Evolutionary conservation across 1,140 invertebrate genomes (phyloP), one percentile per base, ranked within the genome.

Genomic region (Callitettix versicolor): DNA sequence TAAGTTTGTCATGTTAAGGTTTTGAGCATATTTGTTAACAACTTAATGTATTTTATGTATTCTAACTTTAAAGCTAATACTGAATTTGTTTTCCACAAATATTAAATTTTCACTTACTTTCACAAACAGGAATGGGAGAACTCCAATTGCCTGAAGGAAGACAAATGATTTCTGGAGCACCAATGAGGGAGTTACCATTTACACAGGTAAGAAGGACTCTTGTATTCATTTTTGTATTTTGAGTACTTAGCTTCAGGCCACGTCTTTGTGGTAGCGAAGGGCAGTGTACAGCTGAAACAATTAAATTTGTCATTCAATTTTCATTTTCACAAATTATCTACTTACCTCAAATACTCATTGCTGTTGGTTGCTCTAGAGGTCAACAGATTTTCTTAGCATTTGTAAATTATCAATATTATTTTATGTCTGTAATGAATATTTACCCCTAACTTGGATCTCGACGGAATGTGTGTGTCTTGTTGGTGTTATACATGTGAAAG

Each of bases 101-200:
- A n/a, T n/a, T n/a, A 4, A 4, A 30, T 4, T 30, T 30, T 30
- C 9, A 30, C 72, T 73, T 70, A 85, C 85, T 88, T 72, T 88
- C 84, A 68, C 88, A 92, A 44, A 83, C 77, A 11, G 88, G 88
- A 57, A 86, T 71, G 3, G 82, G 81, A 2, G 81, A 77, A 62
- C 83, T 88, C 88, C 88, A 92, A 65, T 87, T 88, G 17, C 86
- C 87, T 48, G 85, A 87, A 7, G 87, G 84, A 17, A 86, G 66
- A 68, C 88, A 92, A 44, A 73, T 70, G 3, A 88, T 74, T 61
- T 83, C 78, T 18, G 79, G 73, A 7, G 81, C 76, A 6, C 88
- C 88, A 36, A 88, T 80, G 15, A 92, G 69, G 2, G 81, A 79
- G 67, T 88, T 89, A n/a, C 86, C 86, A 62, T 86, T 85, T n/a